Percentiles rank a stretch among this genome's conserved stretches.
Evolutionary conservation across 2,888 invertebrate genomes (phyloP).

Genomic region (Lasioglossum malachurum): DNA sequence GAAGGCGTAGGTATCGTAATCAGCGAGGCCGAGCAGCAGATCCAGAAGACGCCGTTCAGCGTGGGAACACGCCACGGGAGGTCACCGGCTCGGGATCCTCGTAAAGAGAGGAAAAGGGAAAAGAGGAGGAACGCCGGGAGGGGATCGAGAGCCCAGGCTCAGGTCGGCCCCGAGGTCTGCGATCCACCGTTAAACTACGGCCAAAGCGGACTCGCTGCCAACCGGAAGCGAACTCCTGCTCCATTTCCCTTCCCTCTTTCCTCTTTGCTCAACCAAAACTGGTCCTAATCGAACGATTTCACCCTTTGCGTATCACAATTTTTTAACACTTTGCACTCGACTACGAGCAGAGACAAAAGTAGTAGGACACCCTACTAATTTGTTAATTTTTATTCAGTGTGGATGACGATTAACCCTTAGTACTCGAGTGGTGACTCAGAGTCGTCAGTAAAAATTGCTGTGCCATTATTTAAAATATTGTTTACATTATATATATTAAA

Average conservation of each 20-base stretch:
- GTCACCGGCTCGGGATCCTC: slow-evolving; percentile 68
- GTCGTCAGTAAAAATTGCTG: too few species aligned
- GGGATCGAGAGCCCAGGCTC: slow-evolving; percentile 39
- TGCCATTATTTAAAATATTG: too few species aligned
- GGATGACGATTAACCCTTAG: too few species aligned
- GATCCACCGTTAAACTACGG: slow-evolving; percentile 75
- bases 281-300: neutral
- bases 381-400: too few species aligned
- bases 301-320: neutral
- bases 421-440: too few species aligned
- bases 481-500: too few species aligned
- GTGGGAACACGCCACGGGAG: slow-evolving; percentile 82
- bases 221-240: slow-evolving; percentile 63
- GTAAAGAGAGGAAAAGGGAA: slow-evolving; percentile 48
- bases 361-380: too few species aligned
- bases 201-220: slow-evolving; percentile 29
- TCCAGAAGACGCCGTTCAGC: slow-evolving; percentile 78
- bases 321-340: neutral
- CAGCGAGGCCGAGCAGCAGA: slow-evolving; percentile 76
- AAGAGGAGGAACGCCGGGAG: slow-evolving; percentile 25
- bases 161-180: slow-evolving; percentile 70
- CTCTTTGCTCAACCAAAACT: neutral
- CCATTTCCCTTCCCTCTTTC: slow-evolving; percentile 60
- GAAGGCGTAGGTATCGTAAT: slow-evolving; percentile 80
- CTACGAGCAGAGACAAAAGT: neutral